Base-by-base conservation (phyloP, 1,140 invertebrate genomes). In the Cherax destructor region DNA sequence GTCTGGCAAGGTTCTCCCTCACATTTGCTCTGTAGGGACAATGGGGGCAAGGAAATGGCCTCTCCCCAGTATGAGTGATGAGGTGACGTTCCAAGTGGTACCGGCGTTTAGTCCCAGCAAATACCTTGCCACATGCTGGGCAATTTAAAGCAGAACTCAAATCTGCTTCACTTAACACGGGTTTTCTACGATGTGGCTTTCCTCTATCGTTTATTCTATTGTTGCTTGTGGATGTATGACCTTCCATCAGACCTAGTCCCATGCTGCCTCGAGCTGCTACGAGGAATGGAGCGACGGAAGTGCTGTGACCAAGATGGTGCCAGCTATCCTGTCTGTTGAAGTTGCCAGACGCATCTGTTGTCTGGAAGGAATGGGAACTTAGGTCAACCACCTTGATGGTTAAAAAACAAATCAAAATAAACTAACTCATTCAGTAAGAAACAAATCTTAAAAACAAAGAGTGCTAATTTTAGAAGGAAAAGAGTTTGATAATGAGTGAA, bases 71-170 rank as follows among this genome's bases (percentile, higher is more conserved):
- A 94, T 98, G 97, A 93, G 98, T 98, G 49, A 97, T 95, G 4
- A 98, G 97, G 94, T 98, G 98, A 79, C 98, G 94, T 94, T 98
- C 97, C n/a, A 98, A 95, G 94, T 98, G 98, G 88, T 90, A 91
- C 11, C 89, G 81, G 94, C 98, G 97, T 94, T 97, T 97, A 10
- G 97, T 97, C 41, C 97, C 95, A 65, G 89, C 83, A 6, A 98
- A 97, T 93, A 97, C 97, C 94, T 98, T 98, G 77, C 97, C 97
- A 94, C 97, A 98, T 93, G 97, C 98, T 1, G 97, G 97, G 94
- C 97, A 98, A 5, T 83, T 77, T 24, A 90, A 65, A 50, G 84
- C 76, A 52, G 91, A 30, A 52, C 56, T 86, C 56, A 79, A 52
- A 16, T 78, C 52, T 52, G 65, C 83, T 2, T 90, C 88, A 41